A percentile compares a stretch with the other conserved stretches of the same genome.
These are phyloP conservation scores for Peribatodes rhomboidaria DNA, from an alignment of 2,888 invertebrate species.

Conservation along the genomic window DNA sequence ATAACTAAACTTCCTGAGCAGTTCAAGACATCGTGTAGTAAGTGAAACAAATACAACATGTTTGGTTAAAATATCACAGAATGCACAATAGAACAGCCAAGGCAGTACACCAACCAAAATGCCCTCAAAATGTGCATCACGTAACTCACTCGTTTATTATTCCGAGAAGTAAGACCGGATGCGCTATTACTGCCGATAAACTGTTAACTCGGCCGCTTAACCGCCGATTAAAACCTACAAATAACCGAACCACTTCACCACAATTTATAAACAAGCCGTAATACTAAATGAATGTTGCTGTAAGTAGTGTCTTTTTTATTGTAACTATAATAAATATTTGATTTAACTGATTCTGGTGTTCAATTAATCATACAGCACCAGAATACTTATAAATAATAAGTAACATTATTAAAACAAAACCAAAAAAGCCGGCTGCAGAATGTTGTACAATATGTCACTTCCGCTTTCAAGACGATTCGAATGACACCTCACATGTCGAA, in stretches of 20 bases:
- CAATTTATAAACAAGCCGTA: slow-evolving; percentile 69
- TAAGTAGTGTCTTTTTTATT: slow-evolving; percentile 5
- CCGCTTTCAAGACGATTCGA: too few species aligned
- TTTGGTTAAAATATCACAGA: too few species aligned
- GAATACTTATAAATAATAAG: too few species aligned
- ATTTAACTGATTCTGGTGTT: too few species aligned
- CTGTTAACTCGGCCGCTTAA: slow-evolving; percentile 58
- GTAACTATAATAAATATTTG: background rate
- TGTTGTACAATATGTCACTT: too few species aligned
- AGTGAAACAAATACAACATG: too few species aligned
- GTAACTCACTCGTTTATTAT: slow-evolving; percentile 60
- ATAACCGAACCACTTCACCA: slow-evolving; percentile 65
- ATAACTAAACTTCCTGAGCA: too few species aligned
- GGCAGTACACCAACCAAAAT: slow-evolving; percentile 2
- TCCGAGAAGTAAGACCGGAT: slow-evolving; percentile 66
- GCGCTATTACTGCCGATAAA: slow-evolving; percentile 58
- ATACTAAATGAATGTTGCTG: slow-evolving; percentile 54
- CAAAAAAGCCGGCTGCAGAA: too few species aligned
- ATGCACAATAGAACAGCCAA: background rate
- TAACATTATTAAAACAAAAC: too few species aligned
- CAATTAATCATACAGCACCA: too few species aligned
- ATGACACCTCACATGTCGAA: too few species aligned
- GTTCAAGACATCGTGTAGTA: too few species aligned
- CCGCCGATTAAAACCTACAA: slow-evolving; percentile 65
- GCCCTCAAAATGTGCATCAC: slow-evolving; percentile 56